These are phyloP conservation scores for Synergus laeviventris DNA, from an alignment of 2,888 invertebrate genomes.

Conservation along the genomic window DNA sequence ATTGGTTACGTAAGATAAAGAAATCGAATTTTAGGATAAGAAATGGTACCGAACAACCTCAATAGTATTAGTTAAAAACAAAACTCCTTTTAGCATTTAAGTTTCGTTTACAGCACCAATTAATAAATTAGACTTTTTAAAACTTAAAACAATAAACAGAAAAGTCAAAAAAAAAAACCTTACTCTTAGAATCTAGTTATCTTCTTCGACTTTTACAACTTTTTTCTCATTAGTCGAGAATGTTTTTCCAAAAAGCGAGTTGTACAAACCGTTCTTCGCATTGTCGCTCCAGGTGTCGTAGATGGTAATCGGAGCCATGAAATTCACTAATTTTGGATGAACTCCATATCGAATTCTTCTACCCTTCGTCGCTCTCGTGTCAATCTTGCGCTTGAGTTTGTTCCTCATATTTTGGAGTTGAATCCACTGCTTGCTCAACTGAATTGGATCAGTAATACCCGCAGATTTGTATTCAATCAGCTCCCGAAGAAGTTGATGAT, in stretches of 20 bases:
- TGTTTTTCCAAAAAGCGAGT: slow-evolving; percentile 86
- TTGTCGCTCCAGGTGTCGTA: slow-evolving; percentile 84
- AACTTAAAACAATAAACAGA: too few relatives aligned
- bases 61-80: not conserved
- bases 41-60: too few relatives aligned
- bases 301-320: slow-evolving; percentile 88
- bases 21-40: too few relatives aligned
- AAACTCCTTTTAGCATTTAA: not conserved
- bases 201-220: not conserved
- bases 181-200: not conserved
- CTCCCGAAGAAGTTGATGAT: slow-evolving; percentile 94
- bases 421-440: slow-evolving; percentile 92
- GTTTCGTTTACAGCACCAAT: not conserved
- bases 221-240: slow-evolving; percentile 42
- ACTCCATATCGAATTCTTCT: slow-evolving; percentile 91
- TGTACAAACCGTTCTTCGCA: slow-evolving; percentile 87
- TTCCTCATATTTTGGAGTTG: slow-evolving; percentile 93
- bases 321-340: slow-evolving; percentile 91
- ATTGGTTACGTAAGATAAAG: too few relatives aligned
- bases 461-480: slow-evolving; percentile 94
- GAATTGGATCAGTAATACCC: slow-evolving; percentile 88
- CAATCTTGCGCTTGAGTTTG: slow-evolving; percentile 94
- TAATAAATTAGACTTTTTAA: not conserved
- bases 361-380: slow-evolving; percentile 96
- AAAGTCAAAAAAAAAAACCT: not conserved